phyloP scores from a whole-genome alignment of 2,797 vertebrate species.

The Anguilla marmorata region DNA sequence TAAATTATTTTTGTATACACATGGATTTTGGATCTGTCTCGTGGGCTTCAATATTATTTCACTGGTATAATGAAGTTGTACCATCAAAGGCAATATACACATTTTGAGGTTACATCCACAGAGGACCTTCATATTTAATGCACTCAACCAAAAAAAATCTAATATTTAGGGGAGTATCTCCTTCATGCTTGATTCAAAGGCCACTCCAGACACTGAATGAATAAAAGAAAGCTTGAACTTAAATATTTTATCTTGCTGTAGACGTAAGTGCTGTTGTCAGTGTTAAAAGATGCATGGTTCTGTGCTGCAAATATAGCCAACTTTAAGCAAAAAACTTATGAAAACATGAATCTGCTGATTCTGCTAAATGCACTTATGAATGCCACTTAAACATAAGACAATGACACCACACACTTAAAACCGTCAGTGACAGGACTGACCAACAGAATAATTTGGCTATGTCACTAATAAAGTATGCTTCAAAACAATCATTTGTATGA shows the following conservation, averaged over 20 bases:
- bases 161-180: neutral
- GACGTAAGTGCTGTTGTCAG: neutral
- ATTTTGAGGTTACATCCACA: neutral
- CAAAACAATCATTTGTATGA: neutral
- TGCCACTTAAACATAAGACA: neutral
- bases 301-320: neutral
- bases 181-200: slow-evolving; percentile 22
- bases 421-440: neutral
- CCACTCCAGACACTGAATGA: slow-evolving; percentile 9
- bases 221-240: slow-evolving; percentile 10
- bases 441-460: neutral
- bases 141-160: slow-evolving; percentile 17
- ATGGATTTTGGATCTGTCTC: too few relatives aligned
- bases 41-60: neutral
- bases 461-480: neutral
- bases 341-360: neutral
- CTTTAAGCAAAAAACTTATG: neutral
- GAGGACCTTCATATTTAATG: slow-evolving; percentile 8
- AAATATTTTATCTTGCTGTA: neutral
- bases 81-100: neutral
- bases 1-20: too few relatives aligned
- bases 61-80: neutral
- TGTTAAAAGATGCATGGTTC: neutral
- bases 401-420: neutral
- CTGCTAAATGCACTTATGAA: neutral